These are phyloP conservation scores for Notamacropus eugenii DNA, from an alignment of 2,797 vertebrate species.

Conservation along the genomic window DNA sequence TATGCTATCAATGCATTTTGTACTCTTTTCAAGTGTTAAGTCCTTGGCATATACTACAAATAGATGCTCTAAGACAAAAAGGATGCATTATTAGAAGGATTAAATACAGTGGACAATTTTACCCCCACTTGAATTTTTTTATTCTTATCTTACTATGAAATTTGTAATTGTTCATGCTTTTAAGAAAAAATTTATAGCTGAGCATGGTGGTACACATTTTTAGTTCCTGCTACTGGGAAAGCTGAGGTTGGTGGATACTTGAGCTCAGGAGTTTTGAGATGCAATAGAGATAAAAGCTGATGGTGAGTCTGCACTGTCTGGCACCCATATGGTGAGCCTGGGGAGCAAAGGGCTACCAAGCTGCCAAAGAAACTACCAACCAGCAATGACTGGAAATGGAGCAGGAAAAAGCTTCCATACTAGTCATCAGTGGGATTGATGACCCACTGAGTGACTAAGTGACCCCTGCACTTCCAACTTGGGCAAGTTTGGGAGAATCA, in stretches of 20 bases:
- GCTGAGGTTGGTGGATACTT: background rate
- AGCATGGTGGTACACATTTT: background rate
- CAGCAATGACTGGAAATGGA: background rate
- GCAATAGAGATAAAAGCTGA: background rate
- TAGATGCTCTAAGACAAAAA: background rate
- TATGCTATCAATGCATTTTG: background rate
- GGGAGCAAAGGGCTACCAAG: background rate
- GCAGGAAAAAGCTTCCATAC: background rate
- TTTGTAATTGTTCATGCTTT: too few relatives aligned
- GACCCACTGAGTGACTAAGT: background rate
- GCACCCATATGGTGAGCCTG: background rate
- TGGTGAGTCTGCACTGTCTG: background rate
- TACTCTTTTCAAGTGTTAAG: background rate
- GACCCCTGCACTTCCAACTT: background rate
- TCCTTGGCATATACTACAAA: background rate
- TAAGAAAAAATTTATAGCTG: too few relatives aligned
- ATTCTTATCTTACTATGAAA: too few relatives aligned
- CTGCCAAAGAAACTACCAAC: background rate
- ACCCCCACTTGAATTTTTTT: too few relatives aligned
- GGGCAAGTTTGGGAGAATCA: background rate
- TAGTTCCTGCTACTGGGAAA: background rate
- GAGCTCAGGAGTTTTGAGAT: background rate
- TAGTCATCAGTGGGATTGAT: background rate
- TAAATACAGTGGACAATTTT: too few relatives aligned
- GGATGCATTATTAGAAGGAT: background rate